phyloP scores from a whole-genome alignment of 2,113 vertebrate species.

The Osmerus mordax region DNA sequence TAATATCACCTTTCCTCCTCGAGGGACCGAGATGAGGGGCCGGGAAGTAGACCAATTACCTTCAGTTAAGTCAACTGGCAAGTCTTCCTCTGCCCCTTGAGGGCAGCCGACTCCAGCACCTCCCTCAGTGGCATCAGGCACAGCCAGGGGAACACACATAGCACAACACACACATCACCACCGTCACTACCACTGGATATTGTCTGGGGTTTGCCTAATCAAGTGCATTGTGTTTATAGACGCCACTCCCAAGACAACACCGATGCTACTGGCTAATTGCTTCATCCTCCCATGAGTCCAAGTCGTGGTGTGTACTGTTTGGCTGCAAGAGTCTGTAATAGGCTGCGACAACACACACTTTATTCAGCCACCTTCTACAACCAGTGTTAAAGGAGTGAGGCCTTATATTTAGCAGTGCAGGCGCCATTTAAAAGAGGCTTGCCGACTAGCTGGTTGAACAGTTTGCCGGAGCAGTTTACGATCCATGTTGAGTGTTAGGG shows the following conservation, averaged over 20 bases:
- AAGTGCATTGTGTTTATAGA: no score
- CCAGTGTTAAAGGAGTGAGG: neutral
- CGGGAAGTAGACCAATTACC: constrained; percentile 86
- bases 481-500: neutral
- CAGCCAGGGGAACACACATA: constrained; percentile 17
- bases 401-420: no score
- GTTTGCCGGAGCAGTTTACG: neutral
- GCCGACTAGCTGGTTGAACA: no score
- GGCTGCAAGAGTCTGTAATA: no score
- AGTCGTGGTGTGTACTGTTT: no score
- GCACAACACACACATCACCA: constrained; percentile 15
- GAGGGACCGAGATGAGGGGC: constrained; percentile 83
- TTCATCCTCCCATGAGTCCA: no score
- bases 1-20: constrained; percentile 81
- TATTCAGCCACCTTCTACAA: neutral
- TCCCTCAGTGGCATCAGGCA: constrained; percentile 10
- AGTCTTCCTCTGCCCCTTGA: constrained; percentile 78
- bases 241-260: no score
- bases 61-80: constrained; percentile 95
- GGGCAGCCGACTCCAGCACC: constrained; percentile 52
- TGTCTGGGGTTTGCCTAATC: no score
- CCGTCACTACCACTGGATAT: neutral
- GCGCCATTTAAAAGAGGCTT: no score
- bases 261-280: no score
- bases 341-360: no score